Evolutionary conservation across 2,113 vertebrate genomes (phyloP).

Genomic region (Pseudorasbora parva): DNA sequence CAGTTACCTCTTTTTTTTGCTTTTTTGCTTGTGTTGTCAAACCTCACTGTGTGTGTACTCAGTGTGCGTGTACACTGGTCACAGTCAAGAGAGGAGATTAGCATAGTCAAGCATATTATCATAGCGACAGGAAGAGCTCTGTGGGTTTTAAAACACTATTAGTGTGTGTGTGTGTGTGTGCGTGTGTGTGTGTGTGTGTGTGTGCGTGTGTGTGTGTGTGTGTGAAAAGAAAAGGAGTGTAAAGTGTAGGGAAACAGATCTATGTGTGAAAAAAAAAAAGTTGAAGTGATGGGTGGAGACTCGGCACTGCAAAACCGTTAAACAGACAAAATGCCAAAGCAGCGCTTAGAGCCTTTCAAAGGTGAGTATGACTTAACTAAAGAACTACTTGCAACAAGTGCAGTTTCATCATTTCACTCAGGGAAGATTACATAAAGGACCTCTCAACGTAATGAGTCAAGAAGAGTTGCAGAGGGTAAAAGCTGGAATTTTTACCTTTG

Average conservation of each 20-base stretch:
- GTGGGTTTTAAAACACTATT: conserved; percentile 31
- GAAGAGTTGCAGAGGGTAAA: background rate
- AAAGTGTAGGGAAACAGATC: conserved; percentile 44
- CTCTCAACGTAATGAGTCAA: background rate
- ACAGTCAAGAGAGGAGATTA: conserved; percentile 17
- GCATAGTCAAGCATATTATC: conserved; percentile 39
- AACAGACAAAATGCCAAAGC: conserved; percentile 66
- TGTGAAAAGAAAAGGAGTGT: conserved; percentile 10
- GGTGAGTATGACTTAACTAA: conserved; percentile 54
- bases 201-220: background rate
- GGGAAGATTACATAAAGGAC: conserved; percentile 22
- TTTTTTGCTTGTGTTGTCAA: conserved; percentile 18
- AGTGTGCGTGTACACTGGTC: conserved; percentile 28
- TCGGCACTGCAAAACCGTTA: conserved; percentile 76
- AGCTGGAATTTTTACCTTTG: conserved; percentile 31
- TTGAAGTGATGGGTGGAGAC: conserved; percentile 77
- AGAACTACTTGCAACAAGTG: conserved; percentile 14
- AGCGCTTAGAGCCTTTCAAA: conserved; percentile 50
- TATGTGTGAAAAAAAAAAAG: conserved; percentile 67
- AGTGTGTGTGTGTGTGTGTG: background rate
- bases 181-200: background rate
- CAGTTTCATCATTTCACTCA: conserved; percentile 40
- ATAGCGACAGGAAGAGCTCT: conserved; percentile 38
- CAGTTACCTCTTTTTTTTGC: background rate
- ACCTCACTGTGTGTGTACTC: conserved; percentile 3